These are phyloP conservation scores for Sebastes miniatus DNA, from an alignment of 2,797 vertebrate species.

Conservation along the genomic window DNA sequence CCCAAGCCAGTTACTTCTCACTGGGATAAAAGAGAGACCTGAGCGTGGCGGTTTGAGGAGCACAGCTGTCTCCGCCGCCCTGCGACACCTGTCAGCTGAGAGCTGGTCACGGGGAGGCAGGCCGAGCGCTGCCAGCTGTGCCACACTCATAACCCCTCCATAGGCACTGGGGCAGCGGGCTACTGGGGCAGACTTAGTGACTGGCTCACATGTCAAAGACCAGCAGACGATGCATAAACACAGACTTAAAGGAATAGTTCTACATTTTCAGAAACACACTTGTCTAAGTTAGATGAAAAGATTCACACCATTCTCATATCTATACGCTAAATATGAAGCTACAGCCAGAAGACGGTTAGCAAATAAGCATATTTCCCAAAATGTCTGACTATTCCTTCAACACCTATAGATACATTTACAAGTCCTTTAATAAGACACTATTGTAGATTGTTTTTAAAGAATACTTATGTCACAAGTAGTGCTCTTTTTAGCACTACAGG, in stretches of 20 bases:
- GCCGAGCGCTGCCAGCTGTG: constrained; percentile 42
- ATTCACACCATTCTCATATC: background rate
- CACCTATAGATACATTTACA: background rate
- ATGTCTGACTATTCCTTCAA: no score
- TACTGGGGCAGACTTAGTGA: constrained; percentile 27
- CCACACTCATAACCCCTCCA: background rate
- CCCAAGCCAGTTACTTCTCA: constrained; percentile 52
- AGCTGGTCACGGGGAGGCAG: constrained; percentile 26
- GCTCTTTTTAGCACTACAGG: background rate
- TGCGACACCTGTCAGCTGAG: constrained; percentile 56
- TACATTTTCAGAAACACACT: background rate
- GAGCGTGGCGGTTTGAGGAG: constrained; percentile 32
- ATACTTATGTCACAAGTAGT: no score
- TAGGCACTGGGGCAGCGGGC: constrained; percentile 24
- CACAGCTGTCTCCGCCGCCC: constrained; percentile 51
- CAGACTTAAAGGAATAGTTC: background rate
- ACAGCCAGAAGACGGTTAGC: no score
- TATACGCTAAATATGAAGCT: no score
- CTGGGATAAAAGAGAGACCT: constrained; percentile 49
- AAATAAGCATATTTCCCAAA: no score
- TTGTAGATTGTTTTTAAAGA: background rate
- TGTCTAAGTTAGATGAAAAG: background rate
- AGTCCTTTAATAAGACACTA: background rate
- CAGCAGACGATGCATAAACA: background rate
- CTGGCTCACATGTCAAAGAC: background rate